Base-by-base conservation (phyloP, 2,888 invertebrate genomes). In the Dicyrtomina minuta region DNA sequence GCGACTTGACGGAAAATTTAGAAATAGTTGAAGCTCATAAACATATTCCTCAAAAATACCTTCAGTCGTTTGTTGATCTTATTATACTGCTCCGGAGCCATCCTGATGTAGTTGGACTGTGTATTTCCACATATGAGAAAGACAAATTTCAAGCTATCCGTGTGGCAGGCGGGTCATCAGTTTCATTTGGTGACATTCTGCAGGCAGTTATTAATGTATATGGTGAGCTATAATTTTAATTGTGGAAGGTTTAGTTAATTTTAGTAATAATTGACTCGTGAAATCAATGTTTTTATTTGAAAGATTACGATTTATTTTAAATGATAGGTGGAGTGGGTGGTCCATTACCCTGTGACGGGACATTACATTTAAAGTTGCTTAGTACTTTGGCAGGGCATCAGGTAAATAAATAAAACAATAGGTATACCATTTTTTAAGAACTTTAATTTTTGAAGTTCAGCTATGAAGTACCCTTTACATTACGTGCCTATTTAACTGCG, bases 21-120 rank as follows among this genome's bases (percentile, higher is more conserved):
- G 75, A 78, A 58, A 66, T 77, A n/a, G 67, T 76, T 17, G 76
- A 78, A 72, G 78, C 75, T 33, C 75, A 75, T 46, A 75, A 75
- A 44, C 55, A 69, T 20, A 73, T 78, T 65, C 71, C 74, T 20
- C 72, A 70, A 17, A 71, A 72, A 33, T 71, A 74, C 59, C 62
- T 76, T n/a, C 75, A 75, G 22, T 70, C 72, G 3, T 77, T 74
- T 49, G 69, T 73, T 33, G 78, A 78, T 39, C 49, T 78, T 5
- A 74, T 78, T 26, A 53, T 64, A 6, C 51, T 78, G 26, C 66
- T 78, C 3, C 62, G 78, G 68, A 73, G 68, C 68, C 74, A 76
- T 62, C 76, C 78, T 12, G 78, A 78, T 26, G 67, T 78, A 65
- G 73, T 73, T 8, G 78, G 74, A 5, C 70, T 77, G 6, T 76